Evolutionary conservation across 2,797 vertebrate genomes (phyloP).

Genomic region (Myioborus miniatus): DNA sequence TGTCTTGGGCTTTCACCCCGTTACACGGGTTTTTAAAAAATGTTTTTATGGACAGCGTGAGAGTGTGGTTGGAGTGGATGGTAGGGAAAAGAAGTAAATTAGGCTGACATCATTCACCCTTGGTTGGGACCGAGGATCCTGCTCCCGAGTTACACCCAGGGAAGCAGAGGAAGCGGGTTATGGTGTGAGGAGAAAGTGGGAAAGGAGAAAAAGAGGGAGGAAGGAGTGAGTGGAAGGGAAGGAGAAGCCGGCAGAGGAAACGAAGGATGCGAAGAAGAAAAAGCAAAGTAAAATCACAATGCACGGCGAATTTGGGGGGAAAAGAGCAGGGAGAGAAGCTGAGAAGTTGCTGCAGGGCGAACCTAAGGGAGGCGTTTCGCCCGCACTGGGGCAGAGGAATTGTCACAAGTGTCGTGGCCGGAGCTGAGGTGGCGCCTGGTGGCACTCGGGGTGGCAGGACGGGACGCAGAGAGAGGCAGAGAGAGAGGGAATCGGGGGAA

Average conservation of each 20-base stretch:
- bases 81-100: neutral
- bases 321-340: neutral
- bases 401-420: neutral
- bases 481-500: neutral
- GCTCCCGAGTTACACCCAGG: neutral
- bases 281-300: neutral
- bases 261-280: neutral
- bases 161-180: neutral
- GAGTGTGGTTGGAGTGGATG: neutral
- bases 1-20: neutral
- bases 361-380: neutral
- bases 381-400: fast-evolving
- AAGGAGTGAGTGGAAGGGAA: neutral
- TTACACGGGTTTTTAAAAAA: no score
- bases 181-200: neutral
- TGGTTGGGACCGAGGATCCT: neutral
- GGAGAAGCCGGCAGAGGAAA: neutral
- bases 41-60: neutral
- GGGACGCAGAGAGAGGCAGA: neutral
- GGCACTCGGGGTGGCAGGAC: neutral
- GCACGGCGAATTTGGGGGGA: neutral
- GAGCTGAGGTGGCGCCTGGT: neutral
- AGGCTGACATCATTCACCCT: neutral
- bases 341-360: neutral
- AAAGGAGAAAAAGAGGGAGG: neutral